A percentile compares a stretch with the other conserved stretches of the same genome.
Evolutionary conservation across 2,113 vertebrate species (phyloP).

Genomic region (Phainopepla nitens): DNA sequence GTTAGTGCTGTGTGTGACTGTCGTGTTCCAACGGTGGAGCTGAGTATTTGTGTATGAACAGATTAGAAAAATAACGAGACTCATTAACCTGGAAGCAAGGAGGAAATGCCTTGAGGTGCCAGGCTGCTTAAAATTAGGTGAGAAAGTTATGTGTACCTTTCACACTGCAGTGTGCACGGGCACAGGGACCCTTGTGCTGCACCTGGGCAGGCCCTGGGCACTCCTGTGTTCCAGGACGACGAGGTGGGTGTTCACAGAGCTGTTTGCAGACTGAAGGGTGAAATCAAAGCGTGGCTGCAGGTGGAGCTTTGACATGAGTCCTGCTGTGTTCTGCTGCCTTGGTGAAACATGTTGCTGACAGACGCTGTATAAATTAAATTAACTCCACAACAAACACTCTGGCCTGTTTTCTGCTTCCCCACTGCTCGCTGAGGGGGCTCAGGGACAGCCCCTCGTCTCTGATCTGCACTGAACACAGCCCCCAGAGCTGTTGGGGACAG

Average conservation of each 20-base stretch:
- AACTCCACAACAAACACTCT: neutral
- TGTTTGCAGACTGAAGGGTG: neutral
- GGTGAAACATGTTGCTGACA: neutral
- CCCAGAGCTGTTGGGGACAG: neutral
- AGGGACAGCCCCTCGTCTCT: neutral
- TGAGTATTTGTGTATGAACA: neutral
- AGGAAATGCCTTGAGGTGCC: rapidly evolving
- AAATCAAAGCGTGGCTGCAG: rapidly evolving
- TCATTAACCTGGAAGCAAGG: neutral
- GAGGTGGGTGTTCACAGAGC: neutral
- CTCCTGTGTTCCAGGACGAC: neutral
- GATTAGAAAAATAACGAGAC: neutral
- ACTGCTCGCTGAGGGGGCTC: rapidly evolving
- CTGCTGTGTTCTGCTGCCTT: neutral
- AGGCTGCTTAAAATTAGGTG: neutral
- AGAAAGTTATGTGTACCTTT: rapidly evolving
- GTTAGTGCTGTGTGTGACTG: neutral
- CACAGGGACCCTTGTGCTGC: neutral
- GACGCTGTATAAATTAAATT: neutral
- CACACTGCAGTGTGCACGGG: rapidly evolving
- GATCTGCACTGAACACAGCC: neutral
- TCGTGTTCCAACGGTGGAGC: neutral
- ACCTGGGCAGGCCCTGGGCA: neutral
- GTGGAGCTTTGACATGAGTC: neutral
- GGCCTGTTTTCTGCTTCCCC: neutral